Base-by-base conservation (phyloP, 2,888 invertebrate genomes). In the Lingula anatina region DNA sequence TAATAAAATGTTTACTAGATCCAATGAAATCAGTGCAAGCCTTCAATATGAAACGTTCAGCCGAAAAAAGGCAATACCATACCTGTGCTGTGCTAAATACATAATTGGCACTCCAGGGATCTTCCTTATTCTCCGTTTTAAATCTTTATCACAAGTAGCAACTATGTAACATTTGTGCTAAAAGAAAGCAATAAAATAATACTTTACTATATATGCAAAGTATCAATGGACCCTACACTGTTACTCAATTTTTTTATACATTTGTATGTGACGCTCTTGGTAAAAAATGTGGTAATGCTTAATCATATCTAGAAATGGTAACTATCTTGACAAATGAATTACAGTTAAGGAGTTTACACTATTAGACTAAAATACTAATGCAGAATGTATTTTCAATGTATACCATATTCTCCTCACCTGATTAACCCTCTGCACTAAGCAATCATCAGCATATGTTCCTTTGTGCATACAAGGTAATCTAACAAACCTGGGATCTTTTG, bases 161-260 rank as follows among this genome's bases (percentile, higher is more conserved):
- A 99, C 96, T 68, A 99, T 97, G 75, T 96, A 99, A 80, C 97
- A 99, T 75, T 99, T 99, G 77, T 97, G 96, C 83, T 97, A 75
- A 7, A 66, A 68, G 53, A 61, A 54, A 40, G 47, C 27, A 9
- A 46, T 12, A 12, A 12, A 35, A 12, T 7, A 39, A 9, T 7
- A 7, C 15, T 39, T 9, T 12, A n/a, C 7, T 20, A n/a, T n/a
- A n/a, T n/a, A n/a, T n/a, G n/a, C n/a, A n/a, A n/a, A n/a, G n/a
- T n/a, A n/a, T n/a, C n/a, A n/a, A n/a, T n/a, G n/a, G n/a, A n/a
- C n/a, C n/a, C n/a, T n/a, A n/a, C n/a, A n/a, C n/a, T n/a, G n/a
- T n/a, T n/a, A n/a, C n/a, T n/a, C n/a, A n/a, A n/a, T n/a, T n/a
- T n/a, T n/a, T n/a, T n/a, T n/a, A n/a, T n/a, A n/a, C n/a, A n/a